Evolutionary conservation across 2,888 invertebrate species (phyloP).

Genomic region (Cyrtodaria siliqua): DNA sequence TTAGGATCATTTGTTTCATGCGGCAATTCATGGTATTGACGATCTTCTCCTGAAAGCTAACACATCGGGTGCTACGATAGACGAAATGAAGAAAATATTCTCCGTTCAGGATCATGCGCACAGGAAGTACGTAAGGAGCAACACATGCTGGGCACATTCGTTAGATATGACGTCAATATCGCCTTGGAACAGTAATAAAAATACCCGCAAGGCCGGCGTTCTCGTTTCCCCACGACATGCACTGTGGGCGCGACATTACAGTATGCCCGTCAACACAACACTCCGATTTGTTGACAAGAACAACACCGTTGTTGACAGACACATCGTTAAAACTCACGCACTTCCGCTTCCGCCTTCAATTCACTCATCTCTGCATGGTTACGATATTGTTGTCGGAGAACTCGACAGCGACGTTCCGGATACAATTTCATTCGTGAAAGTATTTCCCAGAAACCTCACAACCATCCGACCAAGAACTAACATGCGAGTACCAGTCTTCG

Average conservation of each 20-base stretch:
- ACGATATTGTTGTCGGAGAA: slow-evolving; percentile 73
- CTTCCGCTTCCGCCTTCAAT: slow-evolving; percentile 40
- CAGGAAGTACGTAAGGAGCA: slow-evolving; percentile 64
- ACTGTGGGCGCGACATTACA: slow-evolving; percentile 74
- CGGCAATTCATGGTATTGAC: slow-evolving; percentile 69
- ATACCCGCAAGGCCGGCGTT: slow-evolving; percentile 68
- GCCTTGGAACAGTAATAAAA: slow-evolving; percentile 74
- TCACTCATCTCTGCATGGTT: slow-evolving; percentile 53
- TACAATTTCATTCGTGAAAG: slow-evolving; percentile 68
- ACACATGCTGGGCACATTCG: slow-evolving; percentile 72
- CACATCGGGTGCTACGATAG: slow-evolving; percentile 43
- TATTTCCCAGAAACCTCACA: slow-evolving; percentile 67
- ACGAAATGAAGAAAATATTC: slow-evolving; percentile 66
- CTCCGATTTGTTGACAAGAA: slow-evolving; percentile 68
- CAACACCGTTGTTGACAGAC: slow-evolving; percentile 71
- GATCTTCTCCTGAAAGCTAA: slow-evolving; percentile 53
- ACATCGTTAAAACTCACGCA: slow-evolving; percentile 45
- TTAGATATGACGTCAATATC: slow-evolving; percentile 73
- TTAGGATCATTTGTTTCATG: slow-evolving; percentile 55
- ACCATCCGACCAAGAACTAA: slow-evolving; percentile 26
- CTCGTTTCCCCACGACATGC: slow-evolving; percentile 72
- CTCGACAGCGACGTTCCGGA: slow-evolving; percentile 71
- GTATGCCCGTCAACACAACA: slow-evolving; percentile 65
- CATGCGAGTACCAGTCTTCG: slow-evolving; percentile 61
- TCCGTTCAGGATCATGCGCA: slow-evolving; percentile 67